These are phyloP conservation scores for Mesembrinibis cayennensis DNA, from an alignment of 2,113 vertebrate genomes.

Conservation along the genomic window DNA sequence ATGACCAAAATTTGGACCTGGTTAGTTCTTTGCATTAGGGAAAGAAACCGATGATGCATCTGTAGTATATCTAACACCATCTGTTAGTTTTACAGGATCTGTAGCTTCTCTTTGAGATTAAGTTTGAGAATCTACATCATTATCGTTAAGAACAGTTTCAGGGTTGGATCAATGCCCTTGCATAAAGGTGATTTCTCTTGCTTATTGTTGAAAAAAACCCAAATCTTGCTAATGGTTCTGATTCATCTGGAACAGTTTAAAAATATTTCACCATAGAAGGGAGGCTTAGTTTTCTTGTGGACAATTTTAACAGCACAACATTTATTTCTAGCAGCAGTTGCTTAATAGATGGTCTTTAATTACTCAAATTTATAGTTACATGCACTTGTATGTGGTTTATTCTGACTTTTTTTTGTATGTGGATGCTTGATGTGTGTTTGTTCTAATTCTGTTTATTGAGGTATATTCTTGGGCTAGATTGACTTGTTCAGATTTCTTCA, in stretches of 20 bases:
- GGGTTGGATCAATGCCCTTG: not conserved
- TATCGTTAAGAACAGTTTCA: not conserved
- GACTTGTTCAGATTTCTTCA: not conserved
- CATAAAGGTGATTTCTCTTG: not conserved
- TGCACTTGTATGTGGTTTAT: not conserved
- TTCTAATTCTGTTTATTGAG: not conserved
- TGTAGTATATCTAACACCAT: not conserved
- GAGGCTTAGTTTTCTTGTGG: not conserved
- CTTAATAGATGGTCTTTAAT: not conserved
- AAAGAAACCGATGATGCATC: accelerated
- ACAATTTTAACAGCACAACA: not conserved
- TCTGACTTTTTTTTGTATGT: not conserved
- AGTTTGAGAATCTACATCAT: not conserved
- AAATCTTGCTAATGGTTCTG: not conserved
- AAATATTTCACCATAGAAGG: not conserved
- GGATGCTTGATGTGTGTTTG: not conserved
- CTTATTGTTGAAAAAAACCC: not conserved
- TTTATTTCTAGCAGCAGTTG: not conserved
- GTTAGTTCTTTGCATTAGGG: not conserved
- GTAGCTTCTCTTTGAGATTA: not conserved
- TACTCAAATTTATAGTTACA: not conserved
- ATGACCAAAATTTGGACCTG: not conserved
- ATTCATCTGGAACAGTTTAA: not conserved
- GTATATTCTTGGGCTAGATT: not conserved
- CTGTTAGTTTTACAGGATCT: not conserved